These are phyloP conservation scores for Montipora efflorescens DNA, from an alignment of 64 coral and sea anemone genomes.

Conservation along the genomic window DNA sequence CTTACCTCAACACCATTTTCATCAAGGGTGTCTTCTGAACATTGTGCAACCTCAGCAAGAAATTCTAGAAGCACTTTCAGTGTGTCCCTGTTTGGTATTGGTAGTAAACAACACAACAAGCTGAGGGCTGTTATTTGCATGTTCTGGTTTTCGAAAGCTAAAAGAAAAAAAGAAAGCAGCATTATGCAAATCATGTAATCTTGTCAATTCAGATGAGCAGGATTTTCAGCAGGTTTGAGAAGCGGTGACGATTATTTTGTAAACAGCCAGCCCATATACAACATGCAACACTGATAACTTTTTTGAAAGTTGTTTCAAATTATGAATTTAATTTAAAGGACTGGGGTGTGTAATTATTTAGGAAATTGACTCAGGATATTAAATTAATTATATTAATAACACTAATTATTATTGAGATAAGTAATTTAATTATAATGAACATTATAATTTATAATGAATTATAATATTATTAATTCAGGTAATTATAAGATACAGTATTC, in stretches of 20 bases:
- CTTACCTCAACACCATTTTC: conserved; percentile 86
- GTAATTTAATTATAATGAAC: too few relatives aligned
- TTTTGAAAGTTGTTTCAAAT: too few relatives aligned
- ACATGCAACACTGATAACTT: too few relatives aligned
- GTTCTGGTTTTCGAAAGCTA: conserved; percentile 60
- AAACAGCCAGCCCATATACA: too few relatives aligned
- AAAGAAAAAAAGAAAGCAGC: background rate
- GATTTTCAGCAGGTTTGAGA: background rate
- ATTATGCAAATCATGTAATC: background rate
- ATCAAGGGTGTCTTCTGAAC: conserved; percentile 79
- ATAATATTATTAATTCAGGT: too few relatives aligned
- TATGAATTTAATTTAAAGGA: too few relatives aligned
- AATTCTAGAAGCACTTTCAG: conserved; percentile 85
- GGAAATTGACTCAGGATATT: too few relatives aligned
- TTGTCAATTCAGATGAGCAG: background rate
- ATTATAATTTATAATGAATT: too few relatives aligned
- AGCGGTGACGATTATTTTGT: background rate
- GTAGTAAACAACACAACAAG: conserved; percentile 80
- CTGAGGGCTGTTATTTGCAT: conserved; percentile 58
- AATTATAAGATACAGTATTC: background rate
- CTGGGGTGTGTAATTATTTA: too few relatives aligned
- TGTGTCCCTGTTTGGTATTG: conserved; percentile 91
- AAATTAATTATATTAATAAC: too few relatives aligned
- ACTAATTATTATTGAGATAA: too few relatives aligned
- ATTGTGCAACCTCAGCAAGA: conserved; percentile 90